Base-by-base conservation (phyloP, 2,113 vertebrate species). In the Merops nubicus region DNA sequence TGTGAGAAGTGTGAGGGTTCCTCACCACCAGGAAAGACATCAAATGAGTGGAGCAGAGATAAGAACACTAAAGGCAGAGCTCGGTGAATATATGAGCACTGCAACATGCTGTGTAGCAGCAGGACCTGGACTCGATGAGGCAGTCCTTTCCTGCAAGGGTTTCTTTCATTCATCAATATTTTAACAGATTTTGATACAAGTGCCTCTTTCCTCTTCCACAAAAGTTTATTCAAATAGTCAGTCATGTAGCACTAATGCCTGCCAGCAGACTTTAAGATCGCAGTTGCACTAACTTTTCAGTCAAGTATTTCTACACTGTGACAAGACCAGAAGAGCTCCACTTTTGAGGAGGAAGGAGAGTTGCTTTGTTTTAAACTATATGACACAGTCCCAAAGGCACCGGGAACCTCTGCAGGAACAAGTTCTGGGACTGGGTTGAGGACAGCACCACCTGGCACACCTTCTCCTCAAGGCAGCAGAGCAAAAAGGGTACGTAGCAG, bases 301-400 rank as follows among this genome's bases (percentile, higher is more conserved):
- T 53, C 57, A 74, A 70, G 42, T 67, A 70, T 36, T 36, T 40
- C 38, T 56, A 64, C 17, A 42, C 1, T 5, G 20, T 26, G 43
- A 31, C 36, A 81, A 53, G 11, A 85, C 15, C 28, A 85, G 42
- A 60, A 20, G 12, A 80, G 12, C 4, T 60, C 26, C 17, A 12
- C 40, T 79, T 82, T 15, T 1, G 4, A 33, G 47, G 7, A 43
- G 29, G 15, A 57, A 79, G 12, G 8, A 33, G 7, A 62, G 18
- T n/a, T 54, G 51, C 25, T 76, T 22, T 76, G 7, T 31, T 82
- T 91, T 34, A 72, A 67, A 62, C 70, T 17, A 3, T 21, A 13
- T 54, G 73, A 47, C 1, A 3, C 23, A 85, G 20, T 34, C 75
- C 70, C 0, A 0, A 70, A 82, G 18, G 22, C 40, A 51, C 15